Evolutionary conservation across 2,113 vertebrate species (phyloP).

Genomic region (mouse (Mus musculus)): GRCm39 chr2:100324001-100324500

Average conservation of each 20-base stretch:
- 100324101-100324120: conserved; percentile 66
- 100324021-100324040: conserved; percentile 28
- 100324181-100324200: conserved; percentile 68
- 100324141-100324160: conserved; percentile 58
- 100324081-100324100: conserved; percentile 59
- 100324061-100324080: conserved; percentile 4
- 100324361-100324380: conserved; percentile 68
- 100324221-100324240: conserved; percentile 67
- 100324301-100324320: conserved; percentile 63
- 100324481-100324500: not conserved
- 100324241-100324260: conserved; percentile 78
- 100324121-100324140: conserved; percentile 15
- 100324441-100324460: not conserved
- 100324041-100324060: conserved; percentile 38
- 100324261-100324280: conserved; percentile 79
- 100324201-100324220: conserved; percentile 70
- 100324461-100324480: not conserved
- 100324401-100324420: not conserved
- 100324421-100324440: not conserved
- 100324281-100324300: conserved; percentile 45
- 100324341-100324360: conserved; percentile 36
- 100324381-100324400: conserved; percentile 13
- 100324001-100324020: conserved; percentile 17
- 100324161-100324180: conserved; percentile 71
- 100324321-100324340: conserved; percentile 54